Conservation (phyloP, 2,797 vertebrate species). For the Echeneis naucrates region DNA sequence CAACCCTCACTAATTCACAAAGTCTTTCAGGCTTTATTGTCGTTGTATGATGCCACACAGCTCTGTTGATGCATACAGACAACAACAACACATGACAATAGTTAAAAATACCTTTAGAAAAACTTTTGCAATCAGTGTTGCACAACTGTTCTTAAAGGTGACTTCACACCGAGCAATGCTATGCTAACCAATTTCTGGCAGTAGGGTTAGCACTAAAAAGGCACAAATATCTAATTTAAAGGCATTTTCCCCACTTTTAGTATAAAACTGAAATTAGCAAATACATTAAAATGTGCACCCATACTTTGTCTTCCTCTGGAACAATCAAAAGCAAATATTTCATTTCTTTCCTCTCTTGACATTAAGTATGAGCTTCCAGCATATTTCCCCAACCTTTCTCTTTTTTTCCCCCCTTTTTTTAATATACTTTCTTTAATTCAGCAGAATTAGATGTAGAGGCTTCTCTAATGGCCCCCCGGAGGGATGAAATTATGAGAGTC, state of each 20-base stretch:
- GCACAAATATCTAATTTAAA: conserved; percentile 12
- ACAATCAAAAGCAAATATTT: conserved; percentile 65
- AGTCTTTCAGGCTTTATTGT: no score
- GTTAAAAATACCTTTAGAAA: no score
- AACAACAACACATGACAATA: no score
- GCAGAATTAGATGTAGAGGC: conserved; percentile 76
- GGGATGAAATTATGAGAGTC: conserved; percentile 79
- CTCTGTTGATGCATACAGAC: no score
- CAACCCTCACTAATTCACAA: no score
- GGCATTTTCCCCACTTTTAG: conserved; percentile 3
- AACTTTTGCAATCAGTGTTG: no score
- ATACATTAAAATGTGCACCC: conserved; percentile 26
- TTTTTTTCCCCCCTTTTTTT: conserved; percentile 26
- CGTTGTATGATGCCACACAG: no score
- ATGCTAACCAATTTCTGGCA: not conserved
- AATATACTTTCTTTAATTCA: conserved; percentile 70
- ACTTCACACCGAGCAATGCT: no score
- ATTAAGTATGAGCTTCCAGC: conserved; percentile 57
- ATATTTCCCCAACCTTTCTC: conserved; percentile 21
- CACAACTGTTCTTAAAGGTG: no score
- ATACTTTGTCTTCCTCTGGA: conserved; percentile 44
- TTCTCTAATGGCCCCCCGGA: conserved; percentile 75
- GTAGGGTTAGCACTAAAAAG: not conserved
- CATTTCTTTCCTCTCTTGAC: conserved; percentile 52
- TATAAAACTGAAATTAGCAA: conserved; percentile 20